Evolutionary conservation across 2,113 vertebrate species (phyloP).

Genomic region (Nansenia antarctica): DNA sequence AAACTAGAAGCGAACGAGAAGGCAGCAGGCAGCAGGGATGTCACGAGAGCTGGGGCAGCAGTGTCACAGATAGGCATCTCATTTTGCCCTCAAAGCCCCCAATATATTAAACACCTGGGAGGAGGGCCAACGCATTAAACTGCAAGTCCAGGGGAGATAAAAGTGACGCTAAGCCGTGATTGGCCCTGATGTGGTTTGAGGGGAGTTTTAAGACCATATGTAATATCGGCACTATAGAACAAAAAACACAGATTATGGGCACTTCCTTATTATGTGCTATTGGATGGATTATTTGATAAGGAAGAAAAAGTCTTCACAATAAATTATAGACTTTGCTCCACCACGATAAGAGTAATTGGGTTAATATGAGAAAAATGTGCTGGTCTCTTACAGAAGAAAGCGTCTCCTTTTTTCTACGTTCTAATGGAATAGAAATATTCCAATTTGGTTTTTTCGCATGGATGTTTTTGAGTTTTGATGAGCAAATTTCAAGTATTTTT

Average conservation of each 20-base stretch:
- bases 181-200: not conserved
- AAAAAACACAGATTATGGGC: not conserved
- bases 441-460: not conserved
- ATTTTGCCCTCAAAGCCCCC: not conserved
- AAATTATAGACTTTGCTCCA: no score
- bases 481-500: not conserved
- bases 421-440: no score
- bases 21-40: not conserved
- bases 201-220: not conserved
- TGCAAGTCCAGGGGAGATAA: not conserved
- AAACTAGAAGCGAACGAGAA: not conserved
- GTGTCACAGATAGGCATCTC: slow-evolving; percentile 1
- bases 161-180: not conserved
- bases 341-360: no score
- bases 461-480: not conserved
- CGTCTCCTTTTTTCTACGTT: no score
- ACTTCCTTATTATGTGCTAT: not conserved
- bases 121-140: not conserved
- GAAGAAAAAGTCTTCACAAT: not conserved
- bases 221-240: not conserved
- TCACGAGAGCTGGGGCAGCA: not conserved
- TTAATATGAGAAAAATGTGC: no score
- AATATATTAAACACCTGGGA: not conserved
- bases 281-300: not conserved
- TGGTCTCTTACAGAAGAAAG: no score